Conservation (phyloP, 2,797 vertebrate species). For the Sitta carolinensis region DNA sequence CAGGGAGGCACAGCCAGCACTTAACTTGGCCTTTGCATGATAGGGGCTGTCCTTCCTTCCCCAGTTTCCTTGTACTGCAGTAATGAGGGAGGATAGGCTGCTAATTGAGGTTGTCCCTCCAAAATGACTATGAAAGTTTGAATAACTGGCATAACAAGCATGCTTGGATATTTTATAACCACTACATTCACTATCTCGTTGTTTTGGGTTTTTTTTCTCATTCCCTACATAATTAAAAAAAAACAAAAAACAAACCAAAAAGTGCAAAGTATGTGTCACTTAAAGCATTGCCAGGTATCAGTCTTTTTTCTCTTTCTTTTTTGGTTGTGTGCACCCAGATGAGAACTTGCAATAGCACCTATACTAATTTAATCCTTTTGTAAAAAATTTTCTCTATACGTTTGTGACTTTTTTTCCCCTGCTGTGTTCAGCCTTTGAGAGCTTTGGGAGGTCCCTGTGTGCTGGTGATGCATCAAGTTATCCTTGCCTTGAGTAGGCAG, state of each 20-base stretch:
- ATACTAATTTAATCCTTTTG: background rate
- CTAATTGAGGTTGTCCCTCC: background rate
- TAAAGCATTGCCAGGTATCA: background rate
- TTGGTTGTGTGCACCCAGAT: background rate
- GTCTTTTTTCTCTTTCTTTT: too few relatives aligned
- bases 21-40: background rate
- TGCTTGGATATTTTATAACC: background rate
- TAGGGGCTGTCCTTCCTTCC: background rate
- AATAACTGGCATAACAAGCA: background rate
- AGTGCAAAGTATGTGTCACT: background rate
- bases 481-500: background rate
- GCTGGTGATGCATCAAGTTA: background rate
- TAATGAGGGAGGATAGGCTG: background rate
- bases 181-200: background rate
- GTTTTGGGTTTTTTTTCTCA: background rate
- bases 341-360: background rate
- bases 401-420: fast-evolving
- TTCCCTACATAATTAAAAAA: background rate
- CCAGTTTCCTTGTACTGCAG: fast-evolving
- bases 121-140: background rate
- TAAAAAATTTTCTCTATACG: background rate
- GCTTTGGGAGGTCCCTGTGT: background rate
- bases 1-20: background rate
- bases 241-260: too few relatives aligned
- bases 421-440: background rate